Conservation (phyloP, 1,140 invertebrate species). For the Drosophila melanogaster region Release_6_plus_ISO1_MT NC_004354.4:4208501-4209000, state of each 20-base stretch:
- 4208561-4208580: neutral
- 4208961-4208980: neutral
- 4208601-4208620: neutral
- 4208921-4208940: conserved; percentile 14
- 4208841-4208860: conserved; percentile 6
- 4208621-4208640: neutral
- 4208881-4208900: conserved; percentile 28
- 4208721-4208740: neutral
- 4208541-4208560: conserved; percentile 8
- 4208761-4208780: neutral
- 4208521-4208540: conserved; percentile 19
- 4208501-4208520: conserved; percentile 41
- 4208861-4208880: conserved; percentile 18
- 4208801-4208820: conserved; percentile 11
- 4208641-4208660: too few relatives aligned
- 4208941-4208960: conserved; percentile 17
- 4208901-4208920: neutral
- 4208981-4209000: conserved; percentile 36
- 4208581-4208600: neutral
- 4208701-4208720: neutral
- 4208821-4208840: conserved; percentile 14
- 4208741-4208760: neutral
- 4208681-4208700: too few relatives aligned
- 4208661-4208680: too few relatives aligned
- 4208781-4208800: neutral